A percentile compares a stretch with the other conserved stretches of the same genome.
These are phyloP conservation scores for Silurus asotus DNA, from an alignment of 2,113 vertebrate species.

Conservation along the genomic window DNA sequence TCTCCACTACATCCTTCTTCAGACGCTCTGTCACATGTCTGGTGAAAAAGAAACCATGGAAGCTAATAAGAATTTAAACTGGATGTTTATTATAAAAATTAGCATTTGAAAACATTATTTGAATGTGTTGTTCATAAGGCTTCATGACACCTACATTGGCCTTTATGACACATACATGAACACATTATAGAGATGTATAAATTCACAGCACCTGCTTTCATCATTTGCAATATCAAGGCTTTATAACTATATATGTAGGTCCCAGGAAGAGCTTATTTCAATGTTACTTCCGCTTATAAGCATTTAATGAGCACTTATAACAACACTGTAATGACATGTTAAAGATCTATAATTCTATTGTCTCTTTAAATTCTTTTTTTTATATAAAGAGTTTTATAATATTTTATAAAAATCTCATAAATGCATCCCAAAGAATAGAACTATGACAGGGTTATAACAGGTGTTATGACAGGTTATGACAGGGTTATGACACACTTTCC, in stretches of 20 bases:
- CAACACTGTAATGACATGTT: neutral
- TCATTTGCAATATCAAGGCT: neutral
- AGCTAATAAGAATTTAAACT: neutral
- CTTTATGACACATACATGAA: neutral
- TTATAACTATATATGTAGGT: no score
- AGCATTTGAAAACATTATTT: neutral
- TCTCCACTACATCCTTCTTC: constrained; percentile 78
- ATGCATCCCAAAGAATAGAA: no score
- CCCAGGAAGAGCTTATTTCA: no score
- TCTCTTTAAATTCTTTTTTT: no score
- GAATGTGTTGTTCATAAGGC: neutral
- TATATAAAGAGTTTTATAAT: no score
- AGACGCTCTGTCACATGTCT: constrained; percentile 85
- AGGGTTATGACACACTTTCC: neutral
- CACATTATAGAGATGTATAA: neutral
- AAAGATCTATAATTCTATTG: no score
- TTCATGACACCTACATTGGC: neutral
- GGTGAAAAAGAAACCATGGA: constrained; percentile 8
- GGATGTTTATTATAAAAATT: neutral
- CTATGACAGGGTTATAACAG: neutral
- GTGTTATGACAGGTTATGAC: neutral
- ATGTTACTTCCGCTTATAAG: neutral
- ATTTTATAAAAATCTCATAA: no score
- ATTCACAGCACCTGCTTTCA: neutral
- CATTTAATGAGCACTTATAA: neutral